phyloP scores from a whole-genome alignment of 2,888 invertebrate species.

The Drosophila sordidula region DNA sequence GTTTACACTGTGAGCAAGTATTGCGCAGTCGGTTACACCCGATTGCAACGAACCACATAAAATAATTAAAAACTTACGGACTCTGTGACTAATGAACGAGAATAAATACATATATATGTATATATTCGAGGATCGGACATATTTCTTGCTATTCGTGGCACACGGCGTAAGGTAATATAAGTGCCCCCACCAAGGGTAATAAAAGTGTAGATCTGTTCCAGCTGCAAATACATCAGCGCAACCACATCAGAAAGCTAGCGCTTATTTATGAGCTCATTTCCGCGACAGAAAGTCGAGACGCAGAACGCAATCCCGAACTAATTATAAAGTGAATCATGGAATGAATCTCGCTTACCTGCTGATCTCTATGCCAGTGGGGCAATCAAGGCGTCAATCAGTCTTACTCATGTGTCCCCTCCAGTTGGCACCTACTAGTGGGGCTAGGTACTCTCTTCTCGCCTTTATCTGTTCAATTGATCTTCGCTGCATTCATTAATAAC shows the following conservation, averaged over 20 bases:
- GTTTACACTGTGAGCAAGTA: too few relatives aligned
- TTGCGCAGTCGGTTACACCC: too few relatives aligned
- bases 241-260: constrained; percentile 48
- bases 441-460: constrained; percentile 26
- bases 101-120: too few relatives aligned
- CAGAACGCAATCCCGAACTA: constrained; percentile 62
- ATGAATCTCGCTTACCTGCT: constrained; percentile 22
- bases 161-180: neutral
- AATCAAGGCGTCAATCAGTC: constrained; percentile 72
- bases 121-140: too few relatives aligned
- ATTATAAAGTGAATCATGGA: constrained; percentile 66
- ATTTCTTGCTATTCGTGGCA: too few relatives aligned
- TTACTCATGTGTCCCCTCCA: constrained; percentile 48
- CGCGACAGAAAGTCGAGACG: constrained; percentile 35
- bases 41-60: too few relatives aligned
- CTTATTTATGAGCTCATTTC: constrained; percentile 75
- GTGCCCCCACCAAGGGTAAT: neutral
- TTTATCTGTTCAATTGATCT: constrained; percentile 29
- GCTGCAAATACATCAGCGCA: constrained; percentile 34
- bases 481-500: constrained; percentile 37
- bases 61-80: too few relatives aligned
- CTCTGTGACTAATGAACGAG: too few relatives aligned
- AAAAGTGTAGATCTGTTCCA: constrained; percentile 36
- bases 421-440: constrained; percentile 42
- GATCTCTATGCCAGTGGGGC: constrained; percentile 39